These are phyloP conservation scores for Gallinago jamesoni DNA, from an alignment of 2,113 vertebrate genomes.

Conservation along the genomic window DNA sequence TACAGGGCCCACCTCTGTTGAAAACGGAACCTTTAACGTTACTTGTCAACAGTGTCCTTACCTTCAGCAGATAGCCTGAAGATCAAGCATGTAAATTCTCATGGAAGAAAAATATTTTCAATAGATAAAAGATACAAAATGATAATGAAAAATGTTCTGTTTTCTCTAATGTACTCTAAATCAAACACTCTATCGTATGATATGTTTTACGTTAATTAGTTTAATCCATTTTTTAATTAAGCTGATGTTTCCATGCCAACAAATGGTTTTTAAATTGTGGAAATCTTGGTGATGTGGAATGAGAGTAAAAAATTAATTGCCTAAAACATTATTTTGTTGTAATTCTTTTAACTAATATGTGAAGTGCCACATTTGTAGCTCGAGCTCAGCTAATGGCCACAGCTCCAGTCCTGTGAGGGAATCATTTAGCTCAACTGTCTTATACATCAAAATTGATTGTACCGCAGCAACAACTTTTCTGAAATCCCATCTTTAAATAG, in stretches of 20 bases:
- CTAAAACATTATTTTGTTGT: constrained; percentile 66
- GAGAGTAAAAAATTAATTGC: constrained; percentile 71
- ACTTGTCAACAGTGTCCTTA: background rate
- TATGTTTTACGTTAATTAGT: constrained; percentile 79
- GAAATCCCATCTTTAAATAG: constrained; percentile 18
- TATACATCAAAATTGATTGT: background rate
- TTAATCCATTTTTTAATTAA: constrained; percentile 80
- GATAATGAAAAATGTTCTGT: constrained; percentile 62
- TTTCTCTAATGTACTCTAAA: constrained; percentile 64
- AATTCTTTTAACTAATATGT: constrained; percentile 50
- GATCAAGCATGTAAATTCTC: background rate
- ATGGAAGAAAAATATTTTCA: constrained; percentile 51
- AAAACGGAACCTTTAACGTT: background rate
- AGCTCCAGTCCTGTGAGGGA: background rate
- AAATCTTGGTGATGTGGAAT: constrained; percentile 65
- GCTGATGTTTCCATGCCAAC: constrained; percentile 76
- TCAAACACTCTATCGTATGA: constrained; percentile 63
- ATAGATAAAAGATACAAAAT: constrained; percentile 57
- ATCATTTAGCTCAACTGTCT: background rate
- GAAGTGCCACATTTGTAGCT: constrained; percentile 37
- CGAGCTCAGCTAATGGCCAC: constrained; percentile 22
- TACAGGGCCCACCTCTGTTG: background rate
- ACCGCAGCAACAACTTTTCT: background rate
- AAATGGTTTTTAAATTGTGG: constrained; percentile 75
- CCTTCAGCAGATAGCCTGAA: background rate